Base-by-base conservation (phyloP, 2,113 vertebrate genomes). In the Triplophysa dalaica region DNA sequence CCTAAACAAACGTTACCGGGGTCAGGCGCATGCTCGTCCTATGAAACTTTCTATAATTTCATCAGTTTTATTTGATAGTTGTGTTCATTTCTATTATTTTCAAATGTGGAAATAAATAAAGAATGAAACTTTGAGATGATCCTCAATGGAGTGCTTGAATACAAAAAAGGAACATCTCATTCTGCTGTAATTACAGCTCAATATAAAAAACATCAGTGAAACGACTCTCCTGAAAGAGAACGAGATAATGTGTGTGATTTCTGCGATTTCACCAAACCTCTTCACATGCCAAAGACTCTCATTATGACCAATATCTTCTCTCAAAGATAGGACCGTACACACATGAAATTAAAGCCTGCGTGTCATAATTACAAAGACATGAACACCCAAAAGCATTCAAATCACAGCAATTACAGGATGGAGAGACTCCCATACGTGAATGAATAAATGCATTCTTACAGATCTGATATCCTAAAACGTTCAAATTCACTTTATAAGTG, bases 291-390 rank as follows among this genome's bases (percentile, higher is more conserved):
- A 75, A 65, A 76, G 72, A 83, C 70, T 76, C 66, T 83, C 80
- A 76, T 83, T 83, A 77, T 65, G 69, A 78, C 48, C 78, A 63
- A 72, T 76, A 77, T 54, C 50, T 72, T 77, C 73, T 76, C 75
- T 77, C 72, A 78, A 78, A 77, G 56, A 83, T n/a, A 73, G 29
- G 56, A 61, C 64, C 29, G 63, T 45, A 19, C 45, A 21, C 19
- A 65, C 43, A 77, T 56, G 50, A n/a, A 68, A 81, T 58, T 63
- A 73, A 62, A 77, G 75, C 68, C 13, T 60, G 61, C 26, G 64
- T 64, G 54, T 69, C 78, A 68, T 82, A 65, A 81, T 86, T 79
- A 84, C 45, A 74, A 77, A 54, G 43, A 21, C 9, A 38, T 63
- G 67, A 67, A 62, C 21, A 76, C 79, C 67, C 67, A 38, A 45